phyloP scores from a whole-genome alignment of 2,113 vertebrate genomes.

The Glaucidium brasilianum region DNA sequence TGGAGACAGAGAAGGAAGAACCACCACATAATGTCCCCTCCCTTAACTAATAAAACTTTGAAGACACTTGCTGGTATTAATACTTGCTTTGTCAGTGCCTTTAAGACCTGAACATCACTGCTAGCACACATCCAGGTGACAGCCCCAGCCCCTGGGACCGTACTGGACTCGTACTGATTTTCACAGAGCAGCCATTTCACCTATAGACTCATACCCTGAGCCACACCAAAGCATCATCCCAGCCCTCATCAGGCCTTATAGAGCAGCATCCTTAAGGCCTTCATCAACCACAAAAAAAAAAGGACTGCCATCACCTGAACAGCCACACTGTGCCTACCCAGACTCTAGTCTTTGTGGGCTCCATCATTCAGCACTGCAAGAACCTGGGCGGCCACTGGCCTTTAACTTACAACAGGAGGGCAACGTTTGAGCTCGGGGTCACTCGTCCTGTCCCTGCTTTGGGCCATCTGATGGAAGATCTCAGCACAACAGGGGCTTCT shows the following conservation, averaged over 20 bases:
- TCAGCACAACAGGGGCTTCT: rapidly evolving
- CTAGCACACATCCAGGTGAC: background rate
- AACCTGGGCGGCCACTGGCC: background rate
- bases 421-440: rapidly evolving
- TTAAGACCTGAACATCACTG: background rate
- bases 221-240: background rate
- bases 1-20: background rate
- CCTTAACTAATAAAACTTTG: background rate
- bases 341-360: too few relatives aligned
- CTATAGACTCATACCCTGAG: background rate
- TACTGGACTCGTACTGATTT: rapidly evolving
- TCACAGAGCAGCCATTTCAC: background rate
- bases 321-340: background rate
- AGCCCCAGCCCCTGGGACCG: background rate
- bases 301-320: rapidly evolving
- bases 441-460: background rate
- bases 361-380: background rate
- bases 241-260: background rate
- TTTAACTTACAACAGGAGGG: rapidly evolving
- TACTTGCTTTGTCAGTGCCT: background rate
- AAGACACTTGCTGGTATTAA: background rate
- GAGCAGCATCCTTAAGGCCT: background rate
- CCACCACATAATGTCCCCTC: background rate
- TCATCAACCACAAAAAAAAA: too few relatives aligned
- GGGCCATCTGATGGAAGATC: background rate